Base-by-base conservation (phyloP, 2,113 vertebrate species). In the Myrmecobius fasciatus region DNA sequence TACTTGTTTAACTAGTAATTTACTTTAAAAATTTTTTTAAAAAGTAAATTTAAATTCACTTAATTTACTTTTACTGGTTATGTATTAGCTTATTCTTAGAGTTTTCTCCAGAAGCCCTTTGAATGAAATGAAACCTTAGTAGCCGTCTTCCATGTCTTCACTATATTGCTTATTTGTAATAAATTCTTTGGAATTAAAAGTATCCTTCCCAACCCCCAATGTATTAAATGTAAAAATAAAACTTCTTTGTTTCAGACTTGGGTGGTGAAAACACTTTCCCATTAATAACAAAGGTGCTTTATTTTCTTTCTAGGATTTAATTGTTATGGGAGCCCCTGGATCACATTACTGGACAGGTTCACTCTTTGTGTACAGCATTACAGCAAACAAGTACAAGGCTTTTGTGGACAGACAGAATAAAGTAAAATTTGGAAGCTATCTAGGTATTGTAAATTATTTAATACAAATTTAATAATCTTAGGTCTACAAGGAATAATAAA, bases 311-410 rank as follows among this genome's bases (percentile, higher is more conserved):
- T 97, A 99, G 99, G 99, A 99, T 97, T 98, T 99, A 98, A 99
- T 99, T 97, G 98, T 99, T 97, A 99, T 99, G 99, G 99, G 99
- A 95, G 99, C 99, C 22, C 99, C 99, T 2, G 99, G 99, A 97
- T 99, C 99, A 0, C 98, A 97, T 91, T 99, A 99, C 93, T 99
- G 99, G 99, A 99, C 99, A 3, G 99, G 99, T 28, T 99, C 99
- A 48, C 97, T 99, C 94, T 98, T 99, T 97, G 99, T 99, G 1
- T 99, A 98, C 93, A 99, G 99, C 94, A 99, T 98, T 48, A 98
- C 99, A 95, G 98, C 98, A 3, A 97, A 99, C 92, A 98, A 92
- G 46, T 98, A 98, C 94, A 98, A 98, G 0, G 98, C 98, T 22
- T 99, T 99, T 91, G 53, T 98, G 92, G 99, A 99, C 92, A 97